Percentiles rank a stretch among this genome's conserved stretches.
Evolutionary conservation across 2,888 invertebrate species (phyloP).

Genomic region (Chelonus formosanus): DNA sequence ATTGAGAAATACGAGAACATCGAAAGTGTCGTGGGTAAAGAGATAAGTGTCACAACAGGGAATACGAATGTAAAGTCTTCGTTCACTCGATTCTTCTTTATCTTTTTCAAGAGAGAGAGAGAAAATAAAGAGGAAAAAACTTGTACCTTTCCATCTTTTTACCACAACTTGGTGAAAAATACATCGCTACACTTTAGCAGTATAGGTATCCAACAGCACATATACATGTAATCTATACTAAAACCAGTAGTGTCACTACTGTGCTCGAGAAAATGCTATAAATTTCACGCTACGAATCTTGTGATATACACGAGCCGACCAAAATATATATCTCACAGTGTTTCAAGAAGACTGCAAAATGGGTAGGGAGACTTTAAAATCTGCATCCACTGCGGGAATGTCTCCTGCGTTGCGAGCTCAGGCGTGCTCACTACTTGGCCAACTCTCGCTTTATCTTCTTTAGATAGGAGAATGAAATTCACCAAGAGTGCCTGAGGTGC

Average conservation of each 20-base stretch:
- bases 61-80: conserved; percentile 48
- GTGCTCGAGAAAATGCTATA: conserved; percentile 38
- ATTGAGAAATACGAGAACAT: conserved; percentile 34
- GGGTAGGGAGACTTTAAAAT: conserved; percentile 20
- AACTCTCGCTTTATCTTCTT: conserved; percentile 32
- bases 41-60: conserved; percentile 60
- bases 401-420: conserved; percentile 3
- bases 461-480: conserved; percentile 32
- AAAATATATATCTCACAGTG: conserved; percentile 22
- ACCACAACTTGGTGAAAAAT: background rate
- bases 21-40: conserved; percentile 54
- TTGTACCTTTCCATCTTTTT: conserved; percentile 26
- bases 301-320: conserved; percentile 32
- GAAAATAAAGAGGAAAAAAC: conserved; percentile 13
- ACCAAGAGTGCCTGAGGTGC: conserved; percentile 14
- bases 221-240: conserved; percentile 18
- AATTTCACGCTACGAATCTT: conserved; percentile 40
- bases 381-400: conserved; percentile 29
- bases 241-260: conserved; percentile 23
- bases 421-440: conserved; percentile 29
- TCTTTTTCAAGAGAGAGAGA: conserved; percentile 23
- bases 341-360: conserved; percentile 21
- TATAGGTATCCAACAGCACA: background rate
- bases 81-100: conserved; percentile 16
- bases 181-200: conserved; percentile 7